A percentile compares a stretch with the other conserved stretches of the same genome.
Conservation (phyloP, 1,140 invertebrate genomes). For the Tyrophagus putrescentiae region DNA sequence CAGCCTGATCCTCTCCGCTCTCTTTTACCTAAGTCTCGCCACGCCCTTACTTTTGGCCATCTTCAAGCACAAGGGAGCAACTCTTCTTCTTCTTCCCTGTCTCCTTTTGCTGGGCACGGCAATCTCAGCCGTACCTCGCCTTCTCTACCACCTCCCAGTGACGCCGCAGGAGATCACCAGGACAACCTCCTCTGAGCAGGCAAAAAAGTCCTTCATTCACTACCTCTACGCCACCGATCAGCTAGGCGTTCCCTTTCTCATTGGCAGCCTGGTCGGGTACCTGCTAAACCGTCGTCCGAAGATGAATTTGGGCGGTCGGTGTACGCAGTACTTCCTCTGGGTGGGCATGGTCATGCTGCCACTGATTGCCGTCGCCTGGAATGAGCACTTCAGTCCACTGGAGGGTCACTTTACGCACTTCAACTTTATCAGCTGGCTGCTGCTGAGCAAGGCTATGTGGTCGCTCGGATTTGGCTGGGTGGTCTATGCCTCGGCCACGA, state of each 20-base stretch:
- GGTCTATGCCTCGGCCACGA: conserved; percentile 1
- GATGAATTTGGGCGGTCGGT: background rate
- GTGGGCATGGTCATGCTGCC: background rate
- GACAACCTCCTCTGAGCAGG: background rate
- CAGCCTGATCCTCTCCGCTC: background rate
- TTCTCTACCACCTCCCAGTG: background rate
- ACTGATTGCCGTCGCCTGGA: background rate
- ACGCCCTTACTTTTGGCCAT: conserved; percentile 5
- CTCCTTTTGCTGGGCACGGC: background rate
- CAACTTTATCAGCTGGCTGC: background rate
- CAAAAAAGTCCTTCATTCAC: background rate
- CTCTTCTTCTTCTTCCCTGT: background rate
- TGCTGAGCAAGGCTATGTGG: background rate
- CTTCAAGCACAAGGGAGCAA: conserved; percentile 3
- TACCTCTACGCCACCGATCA: conserved; percentile 2
- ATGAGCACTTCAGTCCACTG: background rate
- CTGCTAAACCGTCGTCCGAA: background rate
- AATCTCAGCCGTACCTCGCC: background rate
- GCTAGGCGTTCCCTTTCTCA: background rate
- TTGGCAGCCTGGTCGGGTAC: background rate
- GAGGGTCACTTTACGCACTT: background rate
- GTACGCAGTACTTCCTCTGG: background rate
- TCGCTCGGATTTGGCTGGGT: background rate
- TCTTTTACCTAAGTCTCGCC: conserved; percentile 11
- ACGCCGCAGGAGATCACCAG: background rate